Percentiles rank a stretch among this genome's conserved stretches.
Conservation (phyloP, 1,140 invertebrate species). For the Elymnias hypermnestra region DNA sequence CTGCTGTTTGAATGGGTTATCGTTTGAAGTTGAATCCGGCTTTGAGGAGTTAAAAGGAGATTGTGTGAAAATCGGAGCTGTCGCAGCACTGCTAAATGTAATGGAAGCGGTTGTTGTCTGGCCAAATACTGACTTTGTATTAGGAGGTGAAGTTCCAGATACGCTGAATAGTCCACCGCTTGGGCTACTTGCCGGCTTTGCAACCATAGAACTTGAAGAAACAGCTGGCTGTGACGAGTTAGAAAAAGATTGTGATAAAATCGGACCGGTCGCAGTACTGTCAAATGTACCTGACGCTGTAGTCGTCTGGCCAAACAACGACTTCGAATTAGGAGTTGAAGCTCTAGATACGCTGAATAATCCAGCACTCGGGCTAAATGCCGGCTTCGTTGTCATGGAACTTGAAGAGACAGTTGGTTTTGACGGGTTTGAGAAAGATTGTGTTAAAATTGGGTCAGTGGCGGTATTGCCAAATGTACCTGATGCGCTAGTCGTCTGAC, state of each 20-base stretch:
- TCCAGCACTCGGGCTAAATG: conserved; percentile 32
- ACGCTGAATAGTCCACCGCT: conserved; percentile 44
- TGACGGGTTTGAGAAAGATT: conserved; percentile 32
- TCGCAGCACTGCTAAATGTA: conserved; percentile 15
- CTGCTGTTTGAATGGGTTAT: conserved; percentile 51
- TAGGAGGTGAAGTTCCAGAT: conserved; percentile 19
- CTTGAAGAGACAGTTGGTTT: conserved; percentile 25
- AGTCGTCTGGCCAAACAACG: conserved; percentile 19
- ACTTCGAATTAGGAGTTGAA: conserved; percentile 15
- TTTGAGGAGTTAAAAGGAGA: conserved; percentile 37
- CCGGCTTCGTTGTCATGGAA: conserved; percentile 7
- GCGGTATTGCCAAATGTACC: conserved; percentile 8
- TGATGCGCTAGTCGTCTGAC: conserved; percentile 13
- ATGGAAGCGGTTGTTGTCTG: conserved; percentile 20
- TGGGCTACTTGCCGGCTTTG: conserved; percentile 21
- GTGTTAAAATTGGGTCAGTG: conserved; percentile 16
- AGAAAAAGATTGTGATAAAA: conserved; percentile 29
- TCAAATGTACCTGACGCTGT: conserved; percentile 18
- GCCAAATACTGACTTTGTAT: conserved; percentile 10
- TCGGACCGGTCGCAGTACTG: conserved; percentile 6
- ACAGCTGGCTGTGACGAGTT: conserved; percentile 29
- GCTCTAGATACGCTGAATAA: conserved; percentile 37
- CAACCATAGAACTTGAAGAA: conserved; percentile 14
- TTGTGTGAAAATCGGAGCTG: conserved; percentile 18
- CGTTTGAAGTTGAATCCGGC: conserved; percentile 36